Percentiles rank a stretch among this genome's conserved stretches.
Evolutionary conservation across 1,140 invertebrate genomes (phyloP).

Genomic region (Trachelipus rathkii): DNA sequence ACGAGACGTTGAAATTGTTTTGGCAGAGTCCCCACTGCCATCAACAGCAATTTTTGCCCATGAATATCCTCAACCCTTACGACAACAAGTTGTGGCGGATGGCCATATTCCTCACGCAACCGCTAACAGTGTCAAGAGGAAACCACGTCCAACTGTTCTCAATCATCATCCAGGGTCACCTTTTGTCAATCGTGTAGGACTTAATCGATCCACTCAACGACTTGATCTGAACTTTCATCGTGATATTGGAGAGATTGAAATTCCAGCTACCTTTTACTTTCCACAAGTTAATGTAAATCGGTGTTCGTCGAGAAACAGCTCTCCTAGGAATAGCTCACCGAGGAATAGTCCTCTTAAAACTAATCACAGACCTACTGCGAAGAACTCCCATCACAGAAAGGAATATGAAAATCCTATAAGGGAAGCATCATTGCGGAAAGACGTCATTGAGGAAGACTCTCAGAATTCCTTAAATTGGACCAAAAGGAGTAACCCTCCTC

Average conservation of each 20-base stretch:
- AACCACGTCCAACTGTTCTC: not conserved
- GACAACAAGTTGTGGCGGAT: not conserved
- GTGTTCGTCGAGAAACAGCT: not conserved
- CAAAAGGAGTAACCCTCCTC: not conserved
- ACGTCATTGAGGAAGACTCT: not conserved
- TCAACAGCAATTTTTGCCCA: not conserved
- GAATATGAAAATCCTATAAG: not conserved
- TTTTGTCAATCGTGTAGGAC: not conserved
- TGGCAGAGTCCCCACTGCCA: not conserved
- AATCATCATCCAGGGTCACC: not conserved
- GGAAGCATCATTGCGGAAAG: not conserved
- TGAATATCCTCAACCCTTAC: slow-evolving; percentile 4
- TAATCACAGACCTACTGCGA: not conserved
- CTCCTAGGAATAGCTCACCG: not conserved
- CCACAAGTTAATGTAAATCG: not conserved
- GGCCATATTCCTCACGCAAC: not conserved
- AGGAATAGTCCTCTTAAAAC: not conserved
- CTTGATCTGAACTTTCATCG: not conserved
- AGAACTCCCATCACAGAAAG: not conserved
- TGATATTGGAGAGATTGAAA: not conserved
- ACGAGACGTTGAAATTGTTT: not conserved
- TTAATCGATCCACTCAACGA: not conserved
- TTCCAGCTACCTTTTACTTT: not conserved
- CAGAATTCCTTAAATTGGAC: not conserved
- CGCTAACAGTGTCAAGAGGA: not conserved